Conservation (phyloP, 2,113 vertebrate genomes). For the Rostratula benghalensis region DNA sequence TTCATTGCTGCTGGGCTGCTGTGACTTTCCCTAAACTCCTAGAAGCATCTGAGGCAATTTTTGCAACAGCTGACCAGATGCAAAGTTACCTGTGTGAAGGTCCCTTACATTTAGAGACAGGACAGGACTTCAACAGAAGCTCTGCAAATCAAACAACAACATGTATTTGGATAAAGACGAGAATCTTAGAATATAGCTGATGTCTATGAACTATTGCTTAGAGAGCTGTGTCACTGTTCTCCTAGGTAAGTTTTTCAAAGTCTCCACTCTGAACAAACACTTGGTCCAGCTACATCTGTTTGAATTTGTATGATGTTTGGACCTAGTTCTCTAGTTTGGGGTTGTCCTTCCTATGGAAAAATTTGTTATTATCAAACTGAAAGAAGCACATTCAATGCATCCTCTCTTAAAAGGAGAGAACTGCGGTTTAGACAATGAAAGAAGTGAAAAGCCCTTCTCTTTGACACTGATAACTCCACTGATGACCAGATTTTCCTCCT, state of each 20-base stretch:
- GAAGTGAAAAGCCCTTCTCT: background rate
- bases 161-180: background rate
- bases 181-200: background rate
- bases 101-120: background rate
- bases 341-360: background rate
- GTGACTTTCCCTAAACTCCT: background rate
- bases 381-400: background rate
- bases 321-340: background rate
- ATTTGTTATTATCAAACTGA: background rate
- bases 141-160: background rate
- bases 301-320: background rate
- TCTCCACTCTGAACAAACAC: background rate
- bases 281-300: background rate
- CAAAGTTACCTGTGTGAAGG: background rate
- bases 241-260: background rate
- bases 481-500: background rate
- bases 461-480: background rate
- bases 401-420: background rate
- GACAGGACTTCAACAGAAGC: background rate
- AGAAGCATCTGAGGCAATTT: background rate
- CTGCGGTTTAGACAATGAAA: background rate
- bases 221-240: background rate
- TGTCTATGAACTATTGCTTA: background rate
- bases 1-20: background rate
- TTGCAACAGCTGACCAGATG: background rate